Percentiles rank a stretch among this genome's conserved stretches.
Evolutionary conservation across 2,888 invertebrate genomes (phyloP).

Genomic region (Gasteruption jaculator): DNA sequence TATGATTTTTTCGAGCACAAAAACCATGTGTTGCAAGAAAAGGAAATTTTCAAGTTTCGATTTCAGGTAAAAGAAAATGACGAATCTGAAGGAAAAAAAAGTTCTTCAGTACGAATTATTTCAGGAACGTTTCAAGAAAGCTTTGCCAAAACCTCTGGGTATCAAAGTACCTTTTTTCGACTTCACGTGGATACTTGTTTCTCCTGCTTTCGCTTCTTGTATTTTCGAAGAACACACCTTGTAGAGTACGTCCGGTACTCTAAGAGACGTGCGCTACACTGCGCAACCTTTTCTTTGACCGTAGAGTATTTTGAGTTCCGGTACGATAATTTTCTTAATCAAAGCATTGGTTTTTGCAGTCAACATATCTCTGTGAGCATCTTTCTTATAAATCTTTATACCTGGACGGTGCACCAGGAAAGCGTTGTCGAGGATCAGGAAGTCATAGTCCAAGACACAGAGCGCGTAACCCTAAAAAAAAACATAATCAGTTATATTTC

Average conservation of each 20-base stretch:
- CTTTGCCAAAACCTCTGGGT: conserved; percentile 1
- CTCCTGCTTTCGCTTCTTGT: conserved; percentile 4
- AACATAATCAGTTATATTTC: neutral
- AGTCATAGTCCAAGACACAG: conserved; percentile 88
- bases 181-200: neutral
- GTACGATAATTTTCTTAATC: conserved; percentile 76
- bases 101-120: too few species aligned
- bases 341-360: conserved; percentile 73
- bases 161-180: conserved; percentile 1
- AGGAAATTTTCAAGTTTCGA: too few species aligned
- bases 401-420: conserved; percentile 90
- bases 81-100: too few species aligned
- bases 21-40: too few species aligned
- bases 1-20: too few species aligned
- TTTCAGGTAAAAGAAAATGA: too few species aligned
- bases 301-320: conserved; percentile 80
- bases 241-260: conserved; percentile 22
- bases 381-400: conserved; percentile 78
- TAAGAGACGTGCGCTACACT: conserved; percentile 57
- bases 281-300: conserved; percentile 76
- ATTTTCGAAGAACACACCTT: conserved; percentile 11
- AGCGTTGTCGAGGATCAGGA: conserved; percentile 89
- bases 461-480: conserved; percentile 76
- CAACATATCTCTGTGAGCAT: conserved; percentile 70
- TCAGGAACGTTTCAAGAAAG: too few species aligned